Evolutionary conservation across 2,113 vertebrate genomes (phyloP), one percentile per base, ranked within the genome.

Genomic region (Hymenochirus boettgeri): DNA sequence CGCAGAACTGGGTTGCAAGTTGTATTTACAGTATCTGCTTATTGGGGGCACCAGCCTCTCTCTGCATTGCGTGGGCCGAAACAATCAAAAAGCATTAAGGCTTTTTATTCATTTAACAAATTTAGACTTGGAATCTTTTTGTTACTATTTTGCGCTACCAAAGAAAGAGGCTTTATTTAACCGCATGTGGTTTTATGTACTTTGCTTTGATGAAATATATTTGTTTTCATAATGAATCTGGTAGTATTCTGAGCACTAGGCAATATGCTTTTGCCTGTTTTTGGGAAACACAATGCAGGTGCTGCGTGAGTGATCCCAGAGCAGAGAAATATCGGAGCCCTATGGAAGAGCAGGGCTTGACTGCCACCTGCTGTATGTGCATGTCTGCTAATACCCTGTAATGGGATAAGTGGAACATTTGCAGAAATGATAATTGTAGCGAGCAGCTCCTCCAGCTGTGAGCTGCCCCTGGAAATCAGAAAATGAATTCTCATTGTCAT

Each of bases 361-460:
- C 31, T 53, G n/a, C 22, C 51, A 12, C 61, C 26, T n/a, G 42
- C 58, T 33, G 52, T 21, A 50, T 57, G 22, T 45, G 11, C 50
- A 25, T 65, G 25, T 21, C 19, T 23, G 25, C 13, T 15, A 33
- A 15, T 24, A 12, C 18, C 64, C 50, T 42, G 35, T 55, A 66
- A 58, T 66, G 33, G 55, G 45, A 58, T 59, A 66, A 66, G 64
- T 59, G 64, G 64, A 59, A 52, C 64, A 66, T 25, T 66, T 66
- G 52, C 22, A 50, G 46, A 58, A 66, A 66, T 66, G 46, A 59
- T 66, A 46, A 66, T 66, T 58, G 64, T 58, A 58, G 52, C 64
- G 29, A 58, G 29, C 47, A 35, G 46, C 31, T 58, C 15, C 47
- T 23, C 64, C 46, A 58, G 63, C 55, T 66, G 42, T 66, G 54